These are phyloP conservation scores for Parnassius apollo DNA, from an alignment of 2,888 invertebrate genomes.

Conservation along the genomic window DNA sequence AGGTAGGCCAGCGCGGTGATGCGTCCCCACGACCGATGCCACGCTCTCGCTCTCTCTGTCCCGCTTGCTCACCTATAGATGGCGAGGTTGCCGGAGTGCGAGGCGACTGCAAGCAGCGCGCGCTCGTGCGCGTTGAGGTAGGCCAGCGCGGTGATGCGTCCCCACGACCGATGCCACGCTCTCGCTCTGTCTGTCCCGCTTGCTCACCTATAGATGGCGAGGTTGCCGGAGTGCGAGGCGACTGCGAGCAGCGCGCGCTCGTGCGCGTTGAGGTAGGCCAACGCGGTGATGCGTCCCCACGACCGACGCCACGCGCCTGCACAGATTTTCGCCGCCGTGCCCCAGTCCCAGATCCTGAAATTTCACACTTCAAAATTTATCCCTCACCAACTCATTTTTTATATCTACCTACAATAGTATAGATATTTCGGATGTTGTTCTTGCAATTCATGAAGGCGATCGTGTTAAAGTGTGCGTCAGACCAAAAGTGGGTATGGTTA, in stretches of 20 bases:
- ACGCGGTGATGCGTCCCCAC: constrained; percentile 86
- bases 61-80: constrained; percentile 75
- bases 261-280: constrained; percentile 94
- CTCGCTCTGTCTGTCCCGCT: too few species aligned
- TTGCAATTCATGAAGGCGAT: too few species aligned
- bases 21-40: too few species aligned
- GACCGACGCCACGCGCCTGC: constrained; percentile 80
- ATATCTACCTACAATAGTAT: too few species aligned
- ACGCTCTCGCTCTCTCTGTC: too few species aligned
- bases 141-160: constrained; percentile 90
- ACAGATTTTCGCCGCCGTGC: constrained; percentile 85
- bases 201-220: constrained; percentile 83
- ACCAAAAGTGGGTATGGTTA: too few species aligned
- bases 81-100: constrained; percentile 89
- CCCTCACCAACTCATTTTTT: too few species aligned
- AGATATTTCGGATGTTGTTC: too few species aligned
- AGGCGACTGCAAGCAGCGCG: constrained; percentile 87
- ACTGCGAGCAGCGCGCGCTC: constrained; percentile 88
- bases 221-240: constrained; percentile 89
- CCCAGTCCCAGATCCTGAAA: constrained; percentile 93
- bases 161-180: constrained; percentile 74
- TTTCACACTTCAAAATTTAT: not conserved
- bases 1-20: too few species aligned
- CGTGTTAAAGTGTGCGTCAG: too few species aligned
- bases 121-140: constrained; percentile 93